Evolutionary conservation across 2,113 vertebrate genomes (phyloP).

Genomic region (Felis chaus): DNA sequence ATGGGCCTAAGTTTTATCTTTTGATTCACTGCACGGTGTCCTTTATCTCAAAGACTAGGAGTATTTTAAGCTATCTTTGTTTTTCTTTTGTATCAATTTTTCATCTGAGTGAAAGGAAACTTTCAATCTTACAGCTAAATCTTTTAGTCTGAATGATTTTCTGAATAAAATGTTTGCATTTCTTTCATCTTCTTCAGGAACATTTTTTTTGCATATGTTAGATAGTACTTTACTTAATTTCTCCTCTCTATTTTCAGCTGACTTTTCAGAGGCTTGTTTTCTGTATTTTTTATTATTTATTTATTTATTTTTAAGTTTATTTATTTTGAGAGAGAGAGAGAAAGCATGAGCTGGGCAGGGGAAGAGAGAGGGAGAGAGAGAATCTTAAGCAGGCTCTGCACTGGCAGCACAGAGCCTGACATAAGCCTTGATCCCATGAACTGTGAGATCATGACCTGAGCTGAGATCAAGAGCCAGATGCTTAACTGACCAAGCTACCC

Average conservation of each 20-base stretch:
- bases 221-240: not conserved
- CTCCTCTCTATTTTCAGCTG: not conserved
- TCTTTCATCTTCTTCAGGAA: not conserved
- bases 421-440: too few species aligned
- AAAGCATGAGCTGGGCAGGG: too few species aligned
- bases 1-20: not conserved
- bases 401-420: too few species aligned
- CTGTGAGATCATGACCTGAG: too few species aligned
- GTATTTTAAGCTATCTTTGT: not conserved
- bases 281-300: not conserved
- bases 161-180: not conserved
- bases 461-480: too few species aligned
- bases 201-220: not conserved
- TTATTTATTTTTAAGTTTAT: too few species aligned
- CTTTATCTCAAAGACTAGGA: not conserved
- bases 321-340: too few species aligned
- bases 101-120: not conserved
- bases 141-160: not conserved
- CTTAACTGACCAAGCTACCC: too few species aligned
- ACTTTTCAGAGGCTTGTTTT: not conserved
- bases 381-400: too few species aligned
- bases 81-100: not conserved
- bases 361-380: too few species aligned
- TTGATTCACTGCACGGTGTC: not conserved
- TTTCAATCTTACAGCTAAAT: not conserved